Conservation (phyloP, 35 echinoderm and acorn worm genomes). For the Diadema setosum region DNA sequence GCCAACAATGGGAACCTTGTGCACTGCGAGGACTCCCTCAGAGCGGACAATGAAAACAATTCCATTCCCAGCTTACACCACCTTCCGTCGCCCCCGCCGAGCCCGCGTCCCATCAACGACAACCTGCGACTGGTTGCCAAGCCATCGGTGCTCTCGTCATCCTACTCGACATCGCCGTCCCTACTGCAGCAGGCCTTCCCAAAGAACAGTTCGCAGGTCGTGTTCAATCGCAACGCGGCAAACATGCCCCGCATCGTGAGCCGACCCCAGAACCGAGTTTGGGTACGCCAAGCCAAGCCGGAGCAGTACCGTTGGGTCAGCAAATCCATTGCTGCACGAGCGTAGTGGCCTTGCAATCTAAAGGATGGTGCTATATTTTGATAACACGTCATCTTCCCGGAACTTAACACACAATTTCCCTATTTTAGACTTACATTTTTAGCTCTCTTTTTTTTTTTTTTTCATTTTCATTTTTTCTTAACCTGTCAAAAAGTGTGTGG, state of each 20-base stretch:
- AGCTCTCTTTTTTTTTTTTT: too few relatives aligned
- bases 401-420: too few relatives aligned
- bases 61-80: neutral
- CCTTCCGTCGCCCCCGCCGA: neutral
- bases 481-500: too few relatives aligned
- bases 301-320: constrained; percentile 55
- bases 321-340: neutral
- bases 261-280: neutral
- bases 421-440: too few relatives aligned
- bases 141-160: neutral
- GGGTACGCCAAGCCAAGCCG: neutral
- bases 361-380: too few relatives aligned
- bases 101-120: neutral
- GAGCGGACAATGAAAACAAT: neutral
- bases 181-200: neutral
- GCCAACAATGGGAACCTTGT: neutral
- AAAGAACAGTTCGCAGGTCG: neutral
- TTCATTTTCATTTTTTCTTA: too few relatives aligned
- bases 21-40: neutral
- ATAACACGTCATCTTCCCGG: too few relatives aligned
- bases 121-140: neutral
- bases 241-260: neutral
- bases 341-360: constrained; percentile 31
- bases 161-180: too few relatives aligned
- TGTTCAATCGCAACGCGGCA: neutral